Conservation (phyloP, 2,113 vertebrate species). For the Seriola aureovittata region DNA sequence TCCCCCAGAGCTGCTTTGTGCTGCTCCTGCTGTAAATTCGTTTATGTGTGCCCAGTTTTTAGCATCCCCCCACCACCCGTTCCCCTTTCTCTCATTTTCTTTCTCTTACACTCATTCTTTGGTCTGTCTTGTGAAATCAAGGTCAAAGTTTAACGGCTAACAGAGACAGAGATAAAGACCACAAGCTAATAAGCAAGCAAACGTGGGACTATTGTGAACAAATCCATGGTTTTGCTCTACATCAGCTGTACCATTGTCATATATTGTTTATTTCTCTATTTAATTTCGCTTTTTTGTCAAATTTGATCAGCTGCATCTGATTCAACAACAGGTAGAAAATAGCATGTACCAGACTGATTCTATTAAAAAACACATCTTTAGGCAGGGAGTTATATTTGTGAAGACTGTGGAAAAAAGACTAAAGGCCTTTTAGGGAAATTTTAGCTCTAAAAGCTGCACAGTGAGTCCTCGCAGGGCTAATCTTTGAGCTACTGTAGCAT, state of each 20-base stretch:
- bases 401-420: neutral
- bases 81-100: constrained; percentile 19
- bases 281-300: neutral
- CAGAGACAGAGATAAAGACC: constrained; percentile 5
- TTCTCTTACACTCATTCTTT: constrained; percentile 17
- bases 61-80: constrained; percentile 2
- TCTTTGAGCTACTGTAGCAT: neutral
- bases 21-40: constrained; percentile 75
- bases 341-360: too few relatives aligned
- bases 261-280: neutral
- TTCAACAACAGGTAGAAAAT: neutral
- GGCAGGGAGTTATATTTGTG: neutral
- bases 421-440: too few relatives aligned
- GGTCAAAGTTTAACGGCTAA: constrained; percentile 51
- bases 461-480: too few relatives aligned
- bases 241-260: neutral
- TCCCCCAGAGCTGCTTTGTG: constrained; percentile 72
- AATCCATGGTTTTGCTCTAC: neutral
- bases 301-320: neutral
- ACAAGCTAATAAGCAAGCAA: constrained; percentile 25
- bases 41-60: constrained; percentile 69
- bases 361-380: neutral
- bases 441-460: too few relatives aligned
- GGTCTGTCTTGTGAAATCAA: constrained; percentile 37
- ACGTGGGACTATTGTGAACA: neutral